Evolutionary conservation across 1,140 invertebrate species (phyloP).

Genomic region (Zaprionus tsacasi): DNA sequence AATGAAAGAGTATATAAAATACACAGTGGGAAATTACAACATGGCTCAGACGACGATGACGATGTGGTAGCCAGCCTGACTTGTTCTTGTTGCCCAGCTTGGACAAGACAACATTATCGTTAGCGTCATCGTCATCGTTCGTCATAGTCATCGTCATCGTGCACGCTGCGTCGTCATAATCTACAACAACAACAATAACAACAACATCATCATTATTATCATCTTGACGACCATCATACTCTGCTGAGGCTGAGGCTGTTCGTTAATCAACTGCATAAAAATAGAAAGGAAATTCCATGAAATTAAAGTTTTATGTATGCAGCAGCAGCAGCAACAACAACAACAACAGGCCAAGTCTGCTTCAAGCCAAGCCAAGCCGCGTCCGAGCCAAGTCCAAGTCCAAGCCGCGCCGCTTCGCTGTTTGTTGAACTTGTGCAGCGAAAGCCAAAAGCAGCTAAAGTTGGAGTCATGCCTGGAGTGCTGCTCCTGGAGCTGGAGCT

Average conservation of each 20-base stretch:
- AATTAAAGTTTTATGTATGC: conserved; percentile 64
- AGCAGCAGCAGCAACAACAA: conserved; percentile 10
- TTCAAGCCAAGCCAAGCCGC: conserved; percentile 1
- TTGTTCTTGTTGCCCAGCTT: conserved; percentile 19
- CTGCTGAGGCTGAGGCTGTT: no score
- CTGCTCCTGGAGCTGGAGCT: conserved; percentile 7
- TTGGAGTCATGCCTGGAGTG: conserved; percentile 19
- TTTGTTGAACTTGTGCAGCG: conserved; percentile 64
- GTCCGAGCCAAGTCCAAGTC: conserved; percentile 46
- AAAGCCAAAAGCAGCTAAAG: conserved; percentile 35
- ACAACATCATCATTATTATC: conserved; percentile 2
- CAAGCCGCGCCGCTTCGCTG: conserved; percentile 38
- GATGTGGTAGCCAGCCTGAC: background rate
- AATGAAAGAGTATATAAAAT: conserved; percentile 10
- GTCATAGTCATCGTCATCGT: background rate
- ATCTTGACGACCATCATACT: conserved; percentile 1
- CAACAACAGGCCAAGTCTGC: background rate
- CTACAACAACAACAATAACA: background rate
- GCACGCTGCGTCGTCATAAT: background rate
- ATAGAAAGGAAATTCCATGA: conserved; percentile 79
- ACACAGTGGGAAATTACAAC: conserved; percentile 21
- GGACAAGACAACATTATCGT: conserved; percentile 8
- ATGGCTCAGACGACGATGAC: conserved; percentile 13
- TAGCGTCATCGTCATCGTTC: background rate
- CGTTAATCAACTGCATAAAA: conserved; percentile 75